Evolutionary conservation across 23 tunicate species (phyloP).

Genomic region (Aplidium turbinatum): DNA sequence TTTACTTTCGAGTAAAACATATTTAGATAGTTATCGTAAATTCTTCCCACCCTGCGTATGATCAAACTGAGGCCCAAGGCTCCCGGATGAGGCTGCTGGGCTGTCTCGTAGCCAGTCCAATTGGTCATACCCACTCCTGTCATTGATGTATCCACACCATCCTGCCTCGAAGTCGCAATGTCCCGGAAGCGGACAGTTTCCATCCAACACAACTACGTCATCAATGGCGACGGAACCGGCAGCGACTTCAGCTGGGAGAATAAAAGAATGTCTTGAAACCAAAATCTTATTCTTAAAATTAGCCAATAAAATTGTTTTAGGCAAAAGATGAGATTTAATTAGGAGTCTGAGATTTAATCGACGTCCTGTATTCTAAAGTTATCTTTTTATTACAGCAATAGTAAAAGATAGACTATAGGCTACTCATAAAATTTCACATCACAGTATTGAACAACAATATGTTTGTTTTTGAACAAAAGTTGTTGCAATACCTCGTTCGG

Average conservation of each 20-base stretch:
- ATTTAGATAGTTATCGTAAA: too few species aligned
- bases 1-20: too few species aligned
- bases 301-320: too few species aligned
- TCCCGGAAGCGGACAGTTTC: conserved; percentile 76
- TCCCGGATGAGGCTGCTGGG: conserved; percentile 30
- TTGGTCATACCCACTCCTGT: conserved; percentile 37
- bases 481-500: conserved; percentile 78
- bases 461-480: too few species aligned
- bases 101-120: conserved; percentile 82
- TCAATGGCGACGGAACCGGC: conserved; percentile 63
- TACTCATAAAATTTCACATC: too few species aligned
- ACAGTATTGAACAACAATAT: too few species aligned
- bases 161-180: conserved; percentile 82
- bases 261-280: background rate
- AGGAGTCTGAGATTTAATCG: too few species aligned
- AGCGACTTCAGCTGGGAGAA: conserved; percentile 10
- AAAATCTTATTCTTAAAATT: background rate
- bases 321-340: too few species aligned
- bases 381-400: too few species aligned
- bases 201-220: conserved; percentile 53
- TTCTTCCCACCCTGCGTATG: conserved; percentile 81
- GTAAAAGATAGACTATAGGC: too few species aligned
- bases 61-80: conserved; percentile 70
- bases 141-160: conserved; percentile 68
- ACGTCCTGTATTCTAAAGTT: too few species aligned